A percentile compares a stretch with the other conserved stretches of the same genome.
Evolutionary conservation across 1,140 invertebrate species (phyloP).

Genomic region (Drosophila santomea): DNA sequence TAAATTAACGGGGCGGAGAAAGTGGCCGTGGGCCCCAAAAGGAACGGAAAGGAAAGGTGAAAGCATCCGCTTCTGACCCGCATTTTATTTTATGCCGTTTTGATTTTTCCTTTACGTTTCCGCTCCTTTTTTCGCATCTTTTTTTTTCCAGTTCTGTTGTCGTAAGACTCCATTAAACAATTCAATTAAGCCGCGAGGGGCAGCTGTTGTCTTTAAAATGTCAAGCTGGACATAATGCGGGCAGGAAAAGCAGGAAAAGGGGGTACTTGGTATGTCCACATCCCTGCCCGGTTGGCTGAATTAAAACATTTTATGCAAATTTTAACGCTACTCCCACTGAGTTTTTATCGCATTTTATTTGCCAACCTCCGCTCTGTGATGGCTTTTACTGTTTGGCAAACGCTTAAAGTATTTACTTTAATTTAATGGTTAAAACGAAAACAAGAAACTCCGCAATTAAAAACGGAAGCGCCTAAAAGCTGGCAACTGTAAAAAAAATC

Average conservation of each 20-base stretch:
- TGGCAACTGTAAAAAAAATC: constrained; percentile 30
- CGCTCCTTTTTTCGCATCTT: constrained; percentile 1
- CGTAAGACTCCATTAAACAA: constrained; percentile 82
- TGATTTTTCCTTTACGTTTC: constrained; percentile 62
- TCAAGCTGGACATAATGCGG: constrained; percentile 56
- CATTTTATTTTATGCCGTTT: constrained; percentile 80
- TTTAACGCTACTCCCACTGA: constrained; percentile 35
- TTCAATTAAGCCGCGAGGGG: constrained; percentile 68
- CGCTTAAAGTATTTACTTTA: constrained; percentile 79
- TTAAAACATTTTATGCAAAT: constrained; percentile 82
- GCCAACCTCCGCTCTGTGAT: constrained; percentile 8
- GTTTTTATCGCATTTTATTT: constrained; percentile 32
- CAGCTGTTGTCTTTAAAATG: constrained; percentile 74
- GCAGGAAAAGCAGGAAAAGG: background rate
- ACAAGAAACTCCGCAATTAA: constrained; percentile 65
- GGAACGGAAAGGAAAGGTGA: constrained; percentile 22
- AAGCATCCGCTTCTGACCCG: constrained; percentile 56
- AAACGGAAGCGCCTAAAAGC: constrained; percentile 57
- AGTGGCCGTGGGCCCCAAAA: background rate
- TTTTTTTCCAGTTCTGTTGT: constrained; percentile 29
- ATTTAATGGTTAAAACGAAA: constrained; percentile 61
- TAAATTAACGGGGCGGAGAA: constrained; percentile 62
- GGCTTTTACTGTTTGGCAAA: constrained; percentile 59
- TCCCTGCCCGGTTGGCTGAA: constrained; percentile 35
- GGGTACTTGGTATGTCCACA: background rate